Conservation (phyloP, 2,888 invertebrate genomes). For the Hermodice carunculata region DNA sequence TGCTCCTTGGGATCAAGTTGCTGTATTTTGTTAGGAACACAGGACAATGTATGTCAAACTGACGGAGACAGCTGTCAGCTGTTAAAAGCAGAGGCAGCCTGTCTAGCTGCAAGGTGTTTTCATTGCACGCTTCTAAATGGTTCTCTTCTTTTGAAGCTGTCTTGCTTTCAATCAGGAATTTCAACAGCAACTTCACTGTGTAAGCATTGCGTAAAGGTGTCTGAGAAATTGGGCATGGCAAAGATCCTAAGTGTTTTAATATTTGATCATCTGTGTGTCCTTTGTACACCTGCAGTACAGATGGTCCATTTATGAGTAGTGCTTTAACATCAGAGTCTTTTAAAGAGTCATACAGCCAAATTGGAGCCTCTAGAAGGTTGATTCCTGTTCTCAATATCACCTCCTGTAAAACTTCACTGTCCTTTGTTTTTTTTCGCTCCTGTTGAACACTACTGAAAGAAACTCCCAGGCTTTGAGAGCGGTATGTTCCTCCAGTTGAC, state of each 20-base stretch:
- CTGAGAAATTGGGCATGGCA: slow-evolving; percentile 22
- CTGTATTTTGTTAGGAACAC: slow-evolving; percentile 35
- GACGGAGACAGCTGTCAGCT: slow-evolving; percentile 37
- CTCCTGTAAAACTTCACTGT: slow-evolving; percentile 35
- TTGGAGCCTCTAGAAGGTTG: slow-evolving; percentile 34
- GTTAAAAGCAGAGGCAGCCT: slow-evolving; percentile 49
- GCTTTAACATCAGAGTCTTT: slow-evolving; percentile 27
- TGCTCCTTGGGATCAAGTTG: slow-evolving; percentile 24
- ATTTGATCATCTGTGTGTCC: slow-evolving; percentile 22
- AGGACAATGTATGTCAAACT: slow-evolving; percentile 32
- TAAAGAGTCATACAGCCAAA: slow-evolving; percentile 29
- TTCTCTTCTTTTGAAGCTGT: too few species aligned
- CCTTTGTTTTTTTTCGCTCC: slow-evolving; percentile 18
- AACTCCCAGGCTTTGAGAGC: slow-evolving; percentile 26
- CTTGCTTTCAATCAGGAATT: too few species aligned
- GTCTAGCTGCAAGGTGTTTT: slow-evolving; percentile 29
- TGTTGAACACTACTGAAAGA: slow-evolving; percentile 15
- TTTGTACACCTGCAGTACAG: slow-evolving; percentile 39
- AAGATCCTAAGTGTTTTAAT: slow-evolving; percentile 27
- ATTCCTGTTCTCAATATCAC: slow-evolving; percentile 37
- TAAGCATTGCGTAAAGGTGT: slow-evolving; percentile 33
- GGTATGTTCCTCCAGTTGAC: too few species aligned
- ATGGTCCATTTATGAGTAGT: slow-evolving; percentile 35
- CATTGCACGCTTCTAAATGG: too few species aligned
- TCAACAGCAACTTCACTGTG: too few species aligned